phyloP scores from a whole-genome alignment of 35 echinoderm and acorn worm species.

The Strongylocentrotus purpuratus region DNA sequence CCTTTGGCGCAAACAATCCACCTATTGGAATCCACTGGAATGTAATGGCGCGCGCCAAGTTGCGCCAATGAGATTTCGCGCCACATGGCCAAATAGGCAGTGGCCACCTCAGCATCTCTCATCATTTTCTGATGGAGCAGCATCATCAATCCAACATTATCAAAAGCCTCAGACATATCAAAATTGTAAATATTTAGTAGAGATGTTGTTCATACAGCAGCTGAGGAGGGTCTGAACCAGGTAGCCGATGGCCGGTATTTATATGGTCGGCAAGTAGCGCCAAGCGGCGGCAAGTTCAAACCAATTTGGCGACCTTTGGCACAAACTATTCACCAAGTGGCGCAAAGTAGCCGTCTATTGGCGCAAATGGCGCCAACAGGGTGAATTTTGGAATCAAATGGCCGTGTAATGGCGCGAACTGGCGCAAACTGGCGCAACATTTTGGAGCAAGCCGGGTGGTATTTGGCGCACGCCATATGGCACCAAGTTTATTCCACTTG shows the following conservation, averaged over 20 bases:
- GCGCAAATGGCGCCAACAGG: neutral
- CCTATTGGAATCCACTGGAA: too few species aligned
- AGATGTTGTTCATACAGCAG: constrained; percentile 47
- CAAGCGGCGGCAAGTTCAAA: constrained; percentile 13
- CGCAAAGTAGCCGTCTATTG: constrained; percentile 25
- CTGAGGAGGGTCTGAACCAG: constrained; percentile 23
- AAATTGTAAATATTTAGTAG: constrained; percentile 51
- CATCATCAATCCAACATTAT: neutral
- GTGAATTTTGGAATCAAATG: constrained; percentile 20
- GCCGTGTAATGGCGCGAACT: constrained; percentile 43
- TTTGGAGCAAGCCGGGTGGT: neutral
- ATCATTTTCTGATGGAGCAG: constrained; percentile 26
- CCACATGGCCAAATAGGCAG: too few species aligned
- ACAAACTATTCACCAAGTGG: constrained; percentile 23
- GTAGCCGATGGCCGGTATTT: constrained; percentile 15
- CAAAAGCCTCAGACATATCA: too few species aligned
- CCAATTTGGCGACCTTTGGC: constrained; percentile 24
- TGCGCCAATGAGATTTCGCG: too few species aligned
- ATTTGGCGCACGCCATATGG: neutral
- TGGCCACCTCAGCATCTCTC: constrained; percentile 34
- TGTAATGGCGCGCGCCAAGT: too few species aligned
- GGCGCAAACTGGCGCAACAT: neutral
- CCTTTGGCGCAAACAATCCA: too few species aligned
- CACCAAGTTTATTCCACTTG: neutral
- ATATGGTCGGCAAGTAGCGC: constrained; percentile 26